Conservation (phyloP, 2,888 invertebrate species). For the Dryocosmus kuriphilus region DNA sequence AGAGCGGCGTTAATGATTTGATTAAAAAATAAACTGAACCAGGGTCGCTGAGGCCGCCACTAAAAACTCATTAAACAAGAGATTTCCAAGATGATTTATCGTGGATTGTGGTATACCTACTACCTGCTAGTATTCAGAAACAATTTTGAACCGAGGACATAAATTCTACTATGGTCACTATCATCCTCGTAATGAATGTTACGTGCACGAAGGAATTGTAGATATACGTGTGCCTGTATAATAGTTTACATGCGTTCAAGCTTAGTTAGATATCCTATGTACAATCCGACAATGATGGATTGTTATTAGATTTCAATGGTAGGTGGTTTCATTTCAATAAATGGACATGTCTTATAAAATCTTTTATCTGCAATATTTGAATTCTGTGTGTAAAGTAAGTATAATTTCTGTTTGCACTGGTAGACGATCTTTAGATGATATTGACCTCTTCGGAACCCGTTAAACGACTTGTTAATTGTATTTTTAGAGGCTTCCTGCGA, state of each 20-base stretch:
- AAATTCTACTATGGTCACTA: constrained; percentile 55
- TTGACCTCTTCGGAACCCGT: constrained; percentile 57
- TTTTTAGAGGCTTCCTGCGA: constrained; percentile 72
- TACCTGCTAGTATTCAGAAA: constrained; percentile 59
- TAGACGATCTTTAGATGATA: constrained; percentile 45
- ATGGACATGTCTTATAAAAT: background rate
- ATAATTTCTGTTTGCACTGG: constrained; percentile 16
- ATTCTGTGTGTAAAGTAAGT: background rate
- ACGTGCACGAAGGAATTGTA: background rate
- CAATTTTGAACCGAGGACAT: constrained; percentile 62
- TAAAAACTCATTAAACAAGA: constrained; percentile 72
- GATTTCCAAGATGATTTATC: constrained; percentile 73
- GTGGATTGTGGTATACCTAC: constrained; percentile 69
- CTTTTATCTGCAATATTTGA: too few species aligned
- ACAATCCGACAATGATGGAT: too few species aligned
- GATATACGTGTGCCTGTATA: background rate
- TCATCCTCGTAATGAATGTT: constrained; percentile 24
- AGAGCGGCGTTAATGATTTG: constrained; percentile 71
- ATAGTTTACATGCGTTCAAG: background rate
- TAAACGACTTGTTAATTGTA: constrained; percentile 74
- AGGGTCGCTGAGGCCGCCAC: constrained; percentile 58
- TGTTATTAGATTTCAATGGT: background rate
- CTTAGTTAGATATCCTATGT: background rate
- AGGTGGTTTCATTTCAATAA: background rate
- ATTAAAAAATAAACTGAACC: constrained; percentile 70